Conservation (phyloP, 2,797 vertebrate species). For the Linurgus olivaceus region DNA sequence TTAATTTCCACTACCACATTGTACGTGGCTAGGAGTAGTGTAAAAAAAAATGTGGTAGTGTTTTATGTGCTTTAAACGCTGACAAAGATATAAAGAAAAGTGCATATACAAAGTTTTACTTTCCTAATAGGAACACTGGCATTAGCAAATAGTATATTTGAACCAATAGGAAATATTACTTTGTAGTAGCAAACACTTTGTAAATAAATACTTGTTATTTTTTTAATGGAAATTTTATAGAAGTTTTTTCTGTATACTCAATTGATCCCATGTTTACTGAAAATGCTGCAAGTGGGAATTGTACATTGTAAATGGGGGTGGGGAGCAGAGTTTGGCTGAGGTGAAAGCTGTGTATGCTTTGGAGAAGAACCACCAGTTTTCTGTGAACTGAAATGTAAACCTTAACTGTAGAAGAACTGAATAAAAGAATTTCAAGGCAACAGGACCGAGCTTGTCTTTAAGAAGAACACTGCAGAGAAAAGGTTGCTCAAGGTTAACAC, state of each 20-base stretch:
- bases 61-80: slow-evolving; percentile 26
- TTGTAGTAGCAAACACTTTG: slow-evolving; percentile 74
- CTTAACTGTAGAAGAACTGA: slow-evolving; percentile 57
- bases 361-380: slow-evolving; percentile 21
- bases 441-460: background rate
- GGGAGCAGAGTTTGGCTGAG: slow-evolving; percentile 25
- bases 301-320: background rate
- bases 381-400: slow-evolving; percentile 46
- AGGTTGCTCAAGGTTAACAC: background rate
- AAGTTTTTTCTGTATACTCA: slow-evolving; percentile 76
- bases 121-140: slow-evolving; percentile 52
- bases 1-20: slow-evolving; percentile 38
- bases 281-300: slow-evolving; percentile 52
- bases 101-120: slow-evolving; percentile 25
- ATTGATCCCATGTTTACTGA: slow-evolving; percentile 63
- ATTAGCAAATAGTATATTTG: slow-evolving; percentile 54
- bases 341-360: background rate
- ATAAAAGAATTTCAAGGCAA: slow-evolving; percentile 70
- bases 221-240: slow-evolving; percentile 79
- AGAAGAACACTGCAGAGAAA: background rate
- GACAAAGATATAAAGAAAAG: slow-evolving; percentile 17
- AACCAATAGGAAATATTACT: slow-evolving; percentile 65
- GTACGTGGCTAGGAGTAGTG: background rate
- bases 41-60: background rate
- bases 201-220: slow-evolving; percentile 78